Percentiles rank a stretch among this genome's conserved stretches.
These are phyloP conservation scores for Copidosoma aretas DNA, from an alignment of 2,888 invertebrate genomes.

Conservation along the genomic window DNA sequence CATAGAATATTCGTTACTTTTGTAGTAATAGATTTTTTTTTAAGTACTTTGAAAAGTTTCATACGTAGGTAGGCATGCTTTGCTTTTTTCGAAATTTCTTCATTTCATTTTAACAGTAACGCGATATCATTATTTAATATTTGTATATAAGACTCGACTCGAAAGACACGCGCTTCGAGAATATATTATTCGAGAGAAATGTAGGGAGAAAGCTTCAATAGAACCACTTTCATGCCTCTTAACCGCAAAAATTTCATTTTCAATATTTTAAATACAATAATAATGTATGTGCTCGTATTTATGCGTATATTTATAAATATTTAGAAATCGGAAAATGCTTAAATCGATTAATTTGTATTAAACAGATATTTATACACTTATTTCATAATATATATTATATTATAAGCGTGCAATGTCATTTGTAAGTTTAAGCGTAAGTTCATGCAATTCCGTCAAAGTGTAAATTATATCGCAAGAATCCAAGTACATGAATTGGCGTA, in stretches of 20 bases:
- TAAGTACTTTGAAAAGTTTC: conserved; percentile 27
- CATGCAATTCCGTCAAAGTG: conserved; percentile 11
- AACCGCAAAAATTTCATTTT: too few relatives aligned
- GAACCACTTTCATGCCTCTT: background rate
- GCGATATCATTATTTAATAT: background rate
- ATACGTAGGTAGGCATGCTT: conserved; percentile 11
- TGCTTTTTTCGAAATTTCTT: background rate
- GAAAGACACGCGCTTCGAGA: background rate
- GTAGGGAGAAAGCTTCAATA: conserved; percentile 1
- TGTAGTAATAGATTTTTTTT: conserved; percentile 1
- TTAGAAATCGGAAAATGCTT: too few relatives aligned
- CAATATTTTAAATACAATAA: background rate
- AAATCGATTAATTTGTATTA: too few relatives aligned
- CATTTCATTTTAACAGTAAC: conserved; percentile 10
- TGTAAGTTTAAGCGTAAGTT: background rate
- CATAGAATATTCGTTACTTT: conserved; percentile 21
- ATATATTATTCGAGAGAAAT: background rate
- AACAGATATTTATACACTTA: too few relatives aligned
- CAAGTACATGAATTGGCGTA: background rate
- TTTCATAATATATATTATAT: too few relatives aligned
- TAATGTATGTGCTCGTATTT: background rate
- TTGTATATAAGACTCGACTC: background rate
- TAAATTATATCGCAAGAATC: too few relatives aligned
- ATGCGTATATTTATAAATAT: too few relatives aligned
- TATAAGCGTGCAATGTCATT: too few relatives aligned